Percentiles rank a stretch among this genome's conserved stretches.
Evolutionary conservation across 2,797 vertebrate genomes (phyloP).

Genomic region (Trichosurus vulpecula): DNA sequence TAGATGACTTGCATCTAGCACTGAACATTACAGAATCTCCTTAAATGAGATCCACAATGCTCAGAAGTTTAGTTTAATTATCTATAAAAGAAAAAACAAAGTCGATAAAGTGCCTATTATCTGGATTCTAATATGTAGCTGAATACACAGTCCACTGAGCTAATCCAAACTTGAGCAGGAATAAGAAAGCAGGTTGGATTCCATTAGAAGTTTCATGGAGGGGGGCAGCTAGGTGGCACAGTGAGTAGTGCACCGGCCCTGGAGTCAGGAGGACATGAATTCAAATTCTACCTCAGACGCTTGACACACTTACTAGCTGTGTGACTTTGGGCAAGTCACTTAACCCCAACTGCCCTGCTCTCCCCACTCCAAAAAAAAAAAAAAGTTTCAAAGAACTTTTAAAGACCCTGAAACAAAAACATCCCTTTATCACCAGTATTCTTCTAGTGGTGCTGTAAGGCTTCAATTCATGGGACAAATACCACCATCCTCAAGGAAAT

Average conservation of each 20-base stretch:
- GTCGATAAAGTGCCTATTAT: background rate
- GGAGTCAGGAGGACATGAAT: too few species aligned
- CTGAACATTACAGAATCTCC: background rate
- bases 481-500: background rate
- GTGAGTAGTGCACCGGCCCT: too few species aligned
- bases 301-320: too few species aligned
- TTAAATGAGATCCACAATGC: background rate
- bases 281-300: too few species aligned
- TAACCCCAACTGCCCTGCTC: too few species aligned
- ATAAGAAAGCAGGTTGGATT: background rate
- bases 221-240: too few species aligned
- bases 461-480: background rate
- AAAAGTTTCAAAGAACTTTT: background rate
- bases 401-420: background rate
- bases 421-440: background rate
- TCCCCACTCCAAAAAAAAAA: too few species aligned
- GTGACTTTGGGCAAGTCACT: too few species aligned
- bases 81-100: background rate
- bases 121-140: background rate
- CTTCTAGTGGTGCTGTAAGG: background rate
- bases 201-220: background rate
- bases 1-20: background rate
- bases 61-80: background rate
- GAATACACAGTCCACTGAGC: background rate
- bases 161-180: background rate